A percentile compares a stretch with the other conserved stretches of the same genome.
Evolutionary conservation across 1,140 invertebrate species (phyloP).

Genomic region (Lordiphosa clarofinis): DNA sequence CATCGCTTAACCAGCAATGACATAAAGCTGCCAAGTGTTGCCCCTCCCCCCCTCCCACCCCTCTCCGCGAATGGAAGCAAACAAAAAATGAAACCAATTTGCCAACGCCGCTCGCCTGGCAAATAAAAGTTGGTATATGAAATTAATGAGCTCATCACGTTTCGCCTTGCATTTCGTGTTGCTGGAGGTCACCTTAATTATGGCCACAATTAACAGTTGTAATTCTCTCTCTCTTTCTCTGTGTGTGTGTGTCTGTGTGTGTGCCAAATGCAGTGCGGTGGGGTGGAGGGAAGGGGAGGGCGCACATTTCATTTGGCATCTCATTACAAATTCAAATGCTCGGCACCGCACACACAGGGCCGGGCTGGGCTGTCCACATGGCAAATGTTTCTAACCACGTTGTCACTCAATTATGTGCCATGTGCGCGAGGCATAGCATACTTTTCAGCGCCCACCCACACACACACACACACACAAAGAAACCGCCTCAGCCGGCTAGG

Average conservation of each 20-base stretch:
- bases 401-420: constrained; percentile 75
- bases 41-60: constrained; percentile 5
- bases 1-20: constrained; percentile 74
- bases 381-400: constrained; percentile 68
- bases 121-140: constrained; percentile 41
- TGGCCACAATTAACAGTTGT: constrained; percentile 74
- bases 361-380: constrained; percentile 49
- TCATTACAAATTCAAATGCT: constrained; percentile 74
- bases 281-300: background rate
- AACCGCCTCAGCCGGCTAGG: background rate
- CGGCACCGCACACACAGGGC: constrained; percentile 24
- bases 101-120: constrained; percentile 4
- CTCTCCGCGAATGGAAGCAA: constrained; percentile 9
- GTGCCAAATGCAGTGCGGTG: no score
- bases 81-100: constrained; percentile 6
- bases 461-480: constrained; percentile 6
- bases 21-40: constrained; percentile 62
- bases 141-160: constrained; percentile 63
- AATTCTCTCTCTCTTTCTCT: constrained; percentile 3
- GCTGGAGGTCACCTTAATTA: constrained; percentile 67
- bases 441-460: constrained; percentile 53
- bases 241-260: no score
- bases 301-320: constrained; percentile 69
- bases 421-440: constrained; percentile 60
- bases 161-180: constrained; percentile 17